A percentile compares a stretch with the other conserved stretches of the same genome.
Conservation (phyloP, 2,113 vertebrate species). For the Anas platyrhynchos region DNA sequence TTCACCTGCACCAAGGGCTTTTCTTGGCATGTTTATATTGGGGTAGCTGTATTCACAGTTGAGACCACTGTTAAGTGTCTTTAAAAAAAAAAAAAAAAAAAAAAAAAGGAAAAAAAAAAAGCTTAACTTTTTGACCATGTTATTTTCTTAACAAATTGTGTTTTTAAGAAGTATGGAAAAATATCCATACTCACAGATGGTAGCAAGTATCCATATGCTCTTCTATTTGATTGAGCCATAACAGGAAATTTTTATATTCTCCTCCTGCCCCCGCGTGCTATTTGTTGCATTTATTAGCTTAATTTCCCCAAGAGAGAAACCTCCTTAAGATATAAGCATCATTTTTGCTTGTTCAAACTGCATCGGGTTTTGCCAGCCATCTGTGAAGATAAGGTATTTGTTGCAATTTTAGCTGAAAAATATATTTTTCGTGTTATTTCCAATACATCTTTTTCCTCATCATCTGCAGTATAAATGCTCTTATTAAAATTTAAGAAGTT, state of each 20-base stretch:
- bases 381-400: conserved; percentile 42
- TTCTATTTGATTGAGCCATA: conserved; percentile 18
- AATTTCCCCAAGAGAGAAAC: conserved; percentile 44
- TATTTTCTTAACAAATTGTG: conserved; percentile 28
- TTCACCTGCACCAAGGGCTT: not conserved
- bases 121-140: not conserved
- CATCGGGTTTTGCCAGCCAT: conserved; percentile 32
- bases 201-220: conserved; percentile 24
- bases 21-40: not conserved
- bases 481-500: conserved; percentile 32
- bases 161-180: conserved; percentile 10
- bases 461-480: conserved; percentile 31
- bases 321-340: conserved; percentile 25
- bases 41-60: not conserved
- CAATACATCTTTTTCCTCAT: not conserved
- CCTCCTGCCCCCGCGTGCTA: rapidly evolving
- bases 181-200: conserved; percentile 9
- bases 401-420: not conserved
- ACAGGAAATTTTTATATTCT: conserved; percentile 23
- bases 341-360: conserved; percentile 25
- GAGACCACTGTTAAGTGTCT: not conserved
- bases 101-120: not conserved
- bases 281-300: conserved; percentile 23
- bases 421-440: conserved; percentile 15
- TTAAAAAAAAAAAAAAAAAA: not conserved